Evolutionary conservation across 1,140 invertebrate genomes (phyloP), one percentile per base, ranked within the genome.

Genomic region (Xylocopa sonorina): DNA sequence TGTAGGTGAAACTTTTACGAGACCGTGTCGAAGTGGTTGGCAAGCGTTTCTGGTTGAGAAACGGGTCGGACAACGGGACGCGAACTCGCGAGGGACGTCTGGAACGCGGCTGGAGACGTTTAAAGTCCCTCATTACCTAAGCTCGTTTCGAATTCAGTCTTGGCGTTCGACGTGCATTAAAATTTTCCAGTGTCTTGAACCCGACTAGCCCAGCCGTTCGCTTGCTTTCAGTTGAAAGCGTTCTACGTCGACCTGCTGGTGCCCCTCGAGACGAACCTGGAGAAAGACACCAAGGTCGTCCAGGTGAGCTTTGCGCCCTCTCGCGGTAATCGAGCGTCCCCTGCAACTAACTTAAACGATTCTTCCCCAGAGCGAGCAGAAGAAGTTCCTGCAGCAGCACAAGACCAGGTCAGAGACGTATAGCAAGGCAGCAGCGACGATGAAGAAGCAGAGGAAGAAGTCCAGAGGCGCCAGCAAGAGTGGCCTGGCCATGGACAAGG

Each of bases 161-260:
- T 38, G n/a, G 27, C 27, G 29, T 48, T n/a, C 64, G 50, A 55
- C 57, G 66, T 43, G 68, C 68, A 72, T 78, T 55, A 63, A 78
- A 73, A 78, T 63, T 50, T 73, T 63, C 76, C 68, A 21, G n/a
- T 21, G 24, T 63, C 67, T 78, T 50, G 53, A 83, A 29, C 34
- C 21, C 27, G 6, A 29, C 27, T 27, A 57, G 21, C 64, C 0
- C 27, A 53, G 5, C 21, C 60, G 77, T 71, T 81, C 77, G 64
- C 82, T 83, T 78, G 53, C 64, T 89, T 90, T 75, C 94, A 98
- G 97, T 91, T 98, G 73, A 98, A 98, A 94, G 97, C 97, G 21
- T 98, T 98, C 92, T 98, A 98, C 93, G 97, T 98, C 34, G 97
- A 98, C 94, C 94, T 98, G 76, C 93, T 98, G 76, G 97, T 98